These are phyloP conservation scores for Ooceraea biroi DNA, from an alignment of 1,140 invertebrate species.

Conservation along the genomic window DNA sequence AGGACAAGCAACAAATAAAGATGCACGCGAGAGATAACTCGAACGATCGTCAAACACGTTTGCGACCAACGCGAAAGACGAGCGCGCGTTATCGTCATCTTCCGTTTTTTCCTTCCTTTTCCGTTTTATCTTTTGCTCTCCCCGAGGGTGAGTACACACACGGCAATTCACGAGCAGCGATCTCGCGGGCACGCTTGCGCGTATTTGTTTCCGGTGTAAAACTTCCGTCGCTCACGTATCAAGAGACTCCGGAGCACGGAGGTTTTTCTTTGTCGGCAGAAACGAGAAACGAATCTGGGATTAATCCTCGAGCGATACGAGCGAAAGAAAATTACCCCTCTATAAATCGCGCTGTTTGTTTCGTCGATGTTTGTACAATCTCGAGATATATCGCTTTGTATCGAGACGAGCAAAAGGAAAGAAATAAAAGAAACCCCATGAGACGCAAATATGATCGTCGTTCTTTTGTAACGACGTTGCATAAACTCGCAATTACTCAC, in stretches of 20 bases:
- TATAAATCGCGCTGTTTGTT: constrained; percentile 33
- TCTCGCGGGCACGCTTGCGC: constrained; percentile 20
- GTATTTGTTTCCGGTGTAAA: constrained; percentile 30
- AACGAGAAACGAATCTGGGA: constrained; percentile 23
- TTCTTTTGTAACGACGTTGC: background rate
- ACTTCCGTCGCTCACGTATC: constrained; percentile 3
- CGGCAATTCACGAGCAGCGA: background rate
- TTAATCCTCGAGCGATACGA: constrained; percentile 18
- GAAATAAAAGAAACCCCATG: background rate
- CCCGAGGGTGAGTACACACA: background rate
- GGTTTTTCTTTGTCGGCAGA: background rate
- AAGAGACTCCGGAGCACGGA: constrained; percentile 1
- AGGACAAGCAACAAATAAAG: constrained; percentile 45
- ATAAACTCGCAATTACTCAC: background rate
- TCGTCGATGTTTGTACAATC: constrained; percentile 20
- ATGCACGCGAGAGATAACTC: constrained; percentile 28
- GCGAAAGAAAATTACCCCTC: constrained; percentile 18
- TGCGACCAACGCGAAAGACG: constrained; percentile 6
- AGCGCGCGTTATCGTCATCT: constrained; percentile 33
- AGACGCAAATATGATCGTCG: background rate
- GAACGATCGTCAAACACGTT: background rate
- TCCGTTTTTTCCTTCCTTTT: constrained; percentile 3
- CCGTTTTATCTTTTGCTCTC: background rate
- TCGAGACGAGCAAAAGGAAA: background rate
- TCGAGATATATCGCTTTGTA: background rate